Evolutionary conservation across 2,113 vertebrate genomes (phyloP).

Genomic region (Boulengeromyrus knoepffleri): DNA sequence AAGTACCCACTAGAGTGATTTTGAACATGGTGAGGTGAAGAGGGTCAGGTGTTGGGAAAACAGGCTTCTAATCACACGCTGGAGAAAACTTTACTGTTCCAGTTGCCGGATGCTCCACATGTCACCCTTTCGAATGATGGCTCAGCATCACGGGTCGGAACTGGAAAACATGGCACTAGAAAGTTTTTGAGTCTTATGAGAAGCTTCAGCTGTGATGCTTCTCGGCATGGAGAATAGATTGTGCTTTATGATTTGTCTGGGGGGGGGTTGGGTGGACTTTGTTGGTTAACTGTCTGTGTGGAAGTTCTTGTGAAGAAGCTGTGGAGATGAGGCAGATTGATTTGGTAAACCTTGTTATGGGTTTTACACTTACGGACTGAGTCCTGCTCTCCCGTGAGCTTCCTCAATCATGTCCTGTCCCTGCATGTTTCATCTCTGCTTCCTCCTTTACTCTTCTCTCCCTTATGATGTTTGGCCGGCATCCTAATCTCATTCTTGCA

Average conservation of each 20-base stretch:
- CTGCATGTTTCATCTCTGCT: background rate
- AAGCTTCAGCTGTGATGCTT: background rate
- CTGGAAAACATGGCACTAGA: background rate
- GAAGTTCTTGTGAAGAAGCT: background rate
- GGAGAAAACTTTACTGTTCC: background rate
- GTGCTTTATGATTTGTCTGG: background rate
- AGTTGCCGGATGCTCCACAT: background rate
- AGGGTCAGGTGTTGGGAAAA: background rate
- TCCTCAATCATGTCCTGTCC: background rate
- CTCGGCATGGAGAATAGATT: background rate
- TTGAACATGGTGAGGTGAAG: background rate
- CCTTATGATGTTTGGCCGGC: constrained; percentile 31
- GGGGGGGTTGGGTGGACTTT: background rate
- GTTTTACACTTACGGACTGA: background rate
- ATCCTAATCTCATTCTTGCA: constrained; percentile 32
- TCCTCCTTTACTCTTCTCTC: constrained; percentile 10
- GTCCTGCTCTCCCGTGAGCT: background rate
- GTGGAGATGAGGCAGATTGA: background rate
- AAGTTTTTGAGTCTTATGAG: background rate
- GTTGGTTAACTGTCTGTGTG: background rate
- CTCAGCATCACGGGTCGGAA: background rate
- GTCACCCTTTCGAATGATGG: background rate
- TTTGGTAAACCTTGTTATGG: background rate
- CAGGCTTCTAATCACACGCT: background rate
- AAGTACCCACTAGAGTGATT: constrained; percentile 42